Evolutionary conservation across 1,140 invertebrate species (phyloP).

Genomic region (Brevipalpus yothersi): DNA sequence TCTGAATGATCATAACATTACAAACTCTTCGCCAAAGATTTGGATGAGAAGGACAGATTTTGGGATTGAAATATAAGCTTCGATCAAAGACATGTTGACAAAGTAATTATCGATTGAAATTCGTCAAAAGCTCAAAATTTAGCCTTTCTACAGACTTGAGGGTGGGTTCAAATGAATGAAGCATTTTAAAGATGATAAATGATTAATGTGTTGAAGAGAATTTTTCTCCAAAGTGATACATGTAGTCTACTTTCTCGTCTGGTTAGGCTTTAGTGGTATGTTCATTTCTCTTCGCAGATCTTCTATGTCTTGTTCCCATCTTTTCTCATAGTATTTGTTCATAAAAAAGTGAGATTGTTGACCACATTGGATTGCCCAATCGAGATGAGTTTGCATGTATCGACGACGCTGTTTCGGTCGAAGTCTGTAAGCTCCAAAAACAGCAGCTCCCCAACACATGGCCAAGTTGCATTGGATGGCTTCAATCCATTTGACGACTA

Average conservation of each 20-base stretch:
- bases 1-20: too few relatives aligned
- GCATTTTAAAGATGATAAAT: too few relatives aligned
- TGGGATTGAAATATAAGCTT: too few relatives aligned
- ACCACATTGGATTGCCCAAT: conserved; percentile 66
- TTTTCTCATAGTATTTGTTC: conserved; percentile 70
- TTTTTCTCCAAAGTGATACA: too few relatives aligned
- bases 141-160: too few relatives aligned
- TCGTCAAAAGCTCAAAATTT: too few relatives aligned
- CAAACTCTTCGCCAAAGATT: too few relatives aligned
- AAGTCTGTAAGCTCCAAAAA: conserved; percentile 58
- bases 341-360: conserved; percentile 44
- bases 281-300: conserved; percentile 39
- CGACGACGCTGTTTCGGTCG: conserved; percentile 52
- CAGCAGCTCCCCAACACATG: conserved; percentile 61
- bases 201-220: too few relatives aligned
- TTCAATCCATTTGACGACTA: conserved; percentile 86
- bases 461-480: conserved; percentile 65
- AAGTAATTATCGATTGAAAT: too few relatives aligned
- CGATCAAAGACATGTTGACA: too few relatives aligned
- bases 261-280: conserved; percentile 11
- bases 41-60: too few relatives aligned
- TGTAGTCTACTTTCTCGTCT: neutral
- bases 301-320: conserved; percentile 62
- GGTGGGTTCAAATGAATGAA: too few relatives aligned
- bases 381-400: conserved; percentile 51